These are phyloP conservation scores for Poeciliopsis retropinna DNA, from an alignment of 2,113 vertebrate species.

Conservation along the genomic window DNA sequence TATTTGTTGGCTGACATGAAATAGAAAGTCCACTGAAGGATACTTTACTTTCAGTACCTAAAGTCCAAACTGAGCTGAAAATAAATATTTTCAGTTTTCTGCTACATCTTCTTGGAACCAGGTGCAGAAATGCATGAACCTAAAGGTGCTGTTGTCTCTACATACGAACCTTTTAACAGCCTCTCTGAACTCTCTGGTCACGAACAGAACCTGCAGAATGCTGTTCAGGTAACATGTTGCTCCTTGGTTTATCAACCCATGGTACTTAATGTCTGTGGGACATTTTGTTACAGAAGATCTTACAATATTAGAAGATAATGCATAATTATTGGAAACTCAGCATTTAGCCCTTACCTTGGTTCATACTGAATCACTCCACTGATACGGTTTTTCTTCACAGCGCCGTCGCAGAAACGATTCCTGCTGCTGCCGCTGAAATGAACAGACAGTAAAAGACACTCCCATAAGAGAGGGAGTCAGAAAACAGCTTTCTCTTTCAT, in stretches of 20 bases:
- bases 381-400: not conserved
- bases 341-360: not conserved
- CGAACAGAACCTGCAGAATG: constrained; percentile 71
- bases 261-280: not conserved
- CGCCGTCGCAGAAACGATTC: not conserved
- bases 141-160: too few species aligned
- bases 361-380: not conserved
- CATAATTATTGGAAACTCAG: not conserved
- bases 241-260: constrained; percentile 63
- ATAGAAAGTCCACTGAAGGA: too few species aligned
- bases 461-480: not conserved
- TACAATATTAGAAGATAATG: not conserved
- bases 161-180: constrained; percentile 54
- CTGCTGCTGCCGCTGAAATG: not conserved
- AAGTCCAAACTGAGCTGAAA: too few species aligned
- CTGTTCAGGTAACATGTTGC: constrained; percentile 71
- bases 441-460: not conserved
- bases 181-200: constrained; percentile 66
- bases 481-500: not conserved
- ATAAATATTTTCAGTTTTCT: too few species aligned
- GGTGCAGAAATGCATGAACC: too few species aligned
- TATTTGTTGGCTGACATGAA: too few species aligned
- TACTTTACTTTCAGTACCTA: too few species aligned
- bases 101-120: too few species aligned
- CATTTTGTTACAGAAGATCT: not conserved